Evolutionary conservation across 2,888 invertebrate species (phyloP).

Genomic region (Antheraea assamensis): DNA sequence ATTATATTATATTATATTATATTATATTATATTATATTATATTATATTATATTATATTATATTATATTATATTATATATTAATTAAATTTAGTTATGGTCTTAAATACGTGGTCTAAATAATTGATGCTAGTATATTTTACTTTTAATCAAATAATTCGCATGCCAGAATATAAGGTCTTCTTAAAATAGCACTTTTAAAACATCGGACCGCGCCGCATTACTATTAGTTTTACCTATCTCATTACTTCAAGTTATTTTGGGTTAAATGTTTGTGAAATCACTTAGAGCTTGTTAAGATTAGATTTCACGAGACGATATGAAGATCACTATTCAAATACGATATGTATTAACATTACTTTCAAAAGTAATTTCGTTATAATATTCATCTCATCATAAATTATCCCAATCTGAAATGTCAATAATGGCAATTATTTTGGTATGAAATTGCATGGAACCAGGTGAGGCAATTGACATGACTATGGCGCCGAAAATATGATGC

Average conservation of each 20-base stretch:
- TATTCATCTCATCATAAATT: not conserved
- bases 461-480: too few species aligned
- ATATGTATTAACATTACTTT: not conserved
- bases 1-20: too few species aligned
- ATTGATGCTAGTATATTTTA: not conserved
- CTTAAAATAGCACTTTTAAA: conserved; percentile 15
- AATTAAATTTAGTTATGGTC: too few species aligned
- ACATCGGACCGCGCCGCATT: not conserved
- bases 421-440: too few species aligned
- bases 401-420: too few species aligned
- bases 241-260: conserved; percentile 13
- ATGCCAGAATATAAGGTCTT: not conserved
- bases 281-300: not conserved
- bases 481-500: too few species aligned
- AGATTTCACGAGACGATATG: not conserved
- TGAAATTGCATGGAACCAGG: too few species aligned
- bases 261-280: conserved; percentile 15
- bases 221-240: not conserved
- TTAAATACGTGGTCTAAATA: not conserved
- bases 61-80: too few species aligned
- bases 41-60: too few species aligned
- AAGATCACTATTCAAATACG: not conserved
- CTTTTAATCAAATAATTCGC: not conserved
- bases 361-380: not conserved
- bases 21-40: too few species aligned